These are phyloP conservation scores for Clamator glandarius DNA, from an alignment of 2,797 vertebrate species.

Conservation along the genomic window DNA sequence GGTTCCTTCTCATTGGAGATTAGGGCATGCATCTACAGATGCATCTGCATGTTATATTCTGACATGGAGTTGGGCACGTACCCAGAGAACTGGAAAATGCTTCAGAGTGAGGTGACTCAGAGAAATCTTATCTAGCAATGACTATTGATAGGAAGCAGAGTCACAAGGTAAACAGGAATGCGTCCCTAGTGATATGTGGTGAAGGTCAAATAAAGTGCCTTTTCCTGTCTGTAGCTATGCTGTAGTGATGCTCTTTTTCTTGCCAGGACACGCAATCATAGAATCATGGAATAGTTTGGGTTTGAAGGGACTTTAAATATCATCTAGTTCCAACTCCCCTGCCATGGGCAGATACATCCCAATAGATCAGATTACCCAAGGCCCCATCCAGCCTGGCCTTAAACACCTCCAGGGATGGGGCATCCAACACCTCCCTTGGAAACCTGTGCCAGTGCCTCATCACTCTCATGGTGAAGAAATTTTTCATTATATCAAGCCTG, in stretches of 20 bases:
- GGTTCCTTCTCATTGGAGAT: not conserved
- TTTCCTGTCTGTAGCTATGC: fast-evolving
- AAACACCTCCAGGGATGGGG: no score
- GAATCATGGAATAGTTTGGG: no score
- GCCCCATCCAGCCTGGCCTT: no score
- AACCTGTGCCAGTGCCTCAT: no score
- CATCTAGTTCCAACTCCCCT: no score
- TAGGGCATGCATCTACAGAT: not conserved
- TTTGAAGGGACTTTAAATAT: no score
- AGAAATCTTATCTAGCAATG: not conserved
- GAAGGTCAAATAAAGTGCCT: not conserved
- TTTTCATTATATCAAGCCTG: no score
- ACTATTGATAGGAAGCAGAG: not conserved
- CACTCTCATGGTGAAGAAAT: no score
- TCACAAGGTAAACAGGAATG: not conserved
- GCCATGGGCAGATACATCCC: no score
- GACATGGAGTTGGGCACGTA: not conserved
- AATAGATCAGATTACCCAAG: no score
- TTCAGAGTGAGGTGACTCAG: not conserved
- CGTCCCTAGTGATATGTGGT: not conserved
- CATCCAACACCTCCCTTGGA: no score
- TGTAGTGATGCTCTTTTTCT: not conserved
- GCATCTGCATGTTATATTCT: not conserved
- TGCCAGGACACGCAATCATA: fast-evolving
- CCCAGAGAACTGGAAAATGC: not conserved